A percentile compares a stretch with the other conserved stretches of the same genome.
Conservation (phyloP, 23 tunicate genomes). For the Halocynthia aurantium region DNA sequence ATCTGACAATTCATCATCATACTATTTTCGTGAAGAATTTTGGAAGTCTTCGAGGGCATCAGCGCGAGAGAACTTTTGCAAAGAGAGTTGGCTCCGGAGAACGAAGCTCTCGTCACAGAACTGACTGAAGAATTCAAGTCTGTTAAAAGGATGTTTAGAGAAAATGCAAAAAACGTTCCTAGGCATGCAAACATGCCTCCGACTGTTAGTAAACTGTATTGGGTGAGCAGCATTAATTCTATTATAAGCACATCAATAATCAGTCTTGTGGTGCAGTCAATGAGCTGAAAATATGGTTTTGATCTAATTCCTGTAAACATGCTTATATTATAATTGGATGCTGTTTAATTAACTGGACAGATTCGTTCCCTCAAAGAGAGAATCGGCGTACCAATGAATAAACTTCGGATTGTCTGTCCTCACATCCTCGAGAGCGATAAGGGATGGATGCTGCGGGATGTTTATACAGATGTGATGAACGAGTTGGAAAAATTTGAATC, state of each 20-base stretch:
- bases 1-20: neutral
- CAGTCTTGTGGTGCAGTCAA: no score
- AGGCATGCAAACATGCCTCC: conserved; percentile 74
- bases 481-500: conserved; percentile 82
- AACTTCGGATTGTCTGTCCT: conserved; percentile 62
- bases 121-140: conserved; percentile 64
- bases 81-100: conserved; percentile 63
- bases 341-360: conserved; percentile 33
- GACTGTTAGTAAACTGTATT: conserved; percentile 66
- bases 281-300: neutral
- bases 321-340: no score
- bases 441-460: conserved; percentile 86
- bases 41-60: conserved; percentile 90
- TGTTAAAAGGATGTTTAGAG: conserved; percentile 67
- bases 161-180: conserved; percentile 45
- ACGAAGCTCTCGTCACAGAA: conserved; percentile 30
- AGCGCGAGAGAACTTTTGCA: conserved; percentile 83
- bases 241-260: no score
- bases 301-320: neutral
- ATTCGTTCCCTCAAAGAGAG: conserved; percentile 63
- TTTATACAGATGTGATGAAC: conserved; percentile 71
- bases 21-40: conserved; percentile 27
- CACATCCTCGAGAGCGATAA: conserved; percentile 85
- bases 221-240: conserved; percentile 22
- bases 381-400: conserved; percentile 59